Evolutionary conservation across 2,888 invertebrate genomes (phyloP).

Genomic region (Magallana nippona): DNA sequence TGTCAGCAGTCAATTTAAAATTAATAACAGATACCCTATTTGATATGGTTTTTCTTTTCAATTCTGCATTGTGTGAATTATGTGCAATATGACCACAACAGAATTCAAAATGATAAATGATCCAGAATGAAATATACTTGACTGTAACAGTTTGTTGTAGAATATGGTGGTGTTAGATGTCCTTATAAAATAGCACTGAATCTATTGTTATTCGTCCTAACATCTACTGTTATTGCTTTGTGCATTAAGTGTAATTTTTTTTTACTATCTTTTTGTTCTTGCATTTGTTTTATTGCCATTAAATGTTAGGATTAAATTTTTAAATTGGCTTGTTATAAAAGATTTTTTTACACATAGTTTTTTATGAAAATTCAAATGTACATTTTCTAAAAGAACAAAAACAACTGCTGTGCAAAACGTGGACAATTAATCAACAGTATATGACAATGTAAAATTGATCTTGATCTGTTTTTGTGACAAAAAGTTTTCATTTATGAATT

Average conservation of each 20-base stretch:
- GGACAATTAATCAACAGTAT: no score
- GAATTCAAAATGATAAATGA: not conserved
- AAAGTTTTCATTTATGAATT: not conserved
- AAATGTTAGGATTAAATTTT: conserved; percentile 21
- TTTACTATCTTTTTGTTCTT: not conserved
- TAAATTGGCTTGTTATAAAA: conserved; percentile 8
- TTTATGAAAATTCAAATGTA: not conserved
- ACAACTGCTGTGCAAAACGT: not conserved
- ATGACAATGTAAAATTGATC: not conserved
- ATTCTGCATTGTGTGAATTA: conserved; percentile 19
- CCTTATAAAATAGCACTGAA: conserved; percentile 1
- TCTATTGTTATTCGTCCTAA: conserved; percentile 11
- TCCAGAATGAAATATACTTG: not conserved
- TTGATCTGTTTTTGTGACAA: conserved; percentile 17
- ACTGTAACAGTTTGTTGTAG: conserved; percentile 26
- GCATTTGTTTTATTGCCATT: conserved; percentile 26
- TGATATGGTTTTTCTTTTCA: not conserved
- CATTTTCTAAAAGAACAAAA: not conserved
- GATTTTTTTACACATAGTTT: not conserved
- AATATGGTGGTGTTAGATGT: conserved; percentile 14
- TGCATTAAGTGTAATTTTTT: conserved; percentile 25
- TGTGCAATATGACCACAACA: conserved; percentile 33
- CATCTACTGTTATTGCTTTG: conserved; percentile 25
- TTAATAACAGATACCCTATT: not conserved
- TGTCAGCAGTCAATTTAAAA: conserved; percentile 4